Base-by-base conservation (phyloP, 2,888 invertebrate genomes). In the Uropetala carovei region DNA sequence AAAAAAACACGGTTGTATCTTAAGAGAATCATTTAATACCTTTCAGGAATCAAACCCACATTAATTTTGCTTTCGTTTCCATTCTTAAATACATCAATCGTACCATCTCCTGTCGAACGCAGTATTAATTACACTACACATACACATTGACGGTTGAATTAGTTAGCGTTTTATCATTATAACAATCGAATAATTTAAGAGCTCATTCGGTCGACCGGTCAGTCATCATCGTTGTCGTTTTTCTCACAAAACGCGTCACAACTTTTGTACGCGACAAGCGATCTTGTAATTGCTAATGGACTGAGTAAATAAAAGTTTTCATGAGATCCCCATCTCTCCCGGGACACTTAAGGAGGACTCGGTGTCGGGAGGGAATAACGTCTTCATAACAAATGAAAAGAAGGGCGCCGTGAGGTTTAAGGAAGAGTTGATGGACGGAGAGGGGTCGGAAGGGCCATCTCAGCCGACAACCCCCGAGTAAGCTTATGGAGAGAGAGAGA, bases 151-250 rank as follows among this genome's bases (percentile, higher is more conserved):
- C 75, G 22, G 75, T 75, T 75, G 75, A 22, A 75, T 75, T 75
- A 75, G 75, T 75, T 75, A 75, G 22, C 13, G 75, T 8, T 27
- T 27, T 75, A 75, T 75, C 75, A 22, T 75, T 27, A 13, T 18
- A 27, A 75, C 75, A 75, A 75, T 75, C 75, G 75, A 27, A 75
- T 75, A 75, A 75, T 75, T 75, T 75, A 75, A 75, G 22, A 75
- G 75, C 75, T 75, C 75, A 75, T 75, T 75, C 75, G 75, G 22
- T 3, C 22, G n/a, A 75, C 22, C 68, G 68, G n/a, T 16, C 68
- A 68, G 27, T 27, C 75, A 75, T 75, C 75, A 27, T 27, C n/a
- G n/a, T 16, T 1, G 22, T 68, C 75, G 22, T 75, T 27, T 5
- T 13, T 27, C 22, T 27, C 22, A 22, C 8, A 27, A 18, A 27